A percentile compares a stretch with the other conserved stretches of the same genome.
Evolutionary conservation across 2,113 vertebrate species (phyloP).

Genomic region (Halichoerus grypus): DNA sequence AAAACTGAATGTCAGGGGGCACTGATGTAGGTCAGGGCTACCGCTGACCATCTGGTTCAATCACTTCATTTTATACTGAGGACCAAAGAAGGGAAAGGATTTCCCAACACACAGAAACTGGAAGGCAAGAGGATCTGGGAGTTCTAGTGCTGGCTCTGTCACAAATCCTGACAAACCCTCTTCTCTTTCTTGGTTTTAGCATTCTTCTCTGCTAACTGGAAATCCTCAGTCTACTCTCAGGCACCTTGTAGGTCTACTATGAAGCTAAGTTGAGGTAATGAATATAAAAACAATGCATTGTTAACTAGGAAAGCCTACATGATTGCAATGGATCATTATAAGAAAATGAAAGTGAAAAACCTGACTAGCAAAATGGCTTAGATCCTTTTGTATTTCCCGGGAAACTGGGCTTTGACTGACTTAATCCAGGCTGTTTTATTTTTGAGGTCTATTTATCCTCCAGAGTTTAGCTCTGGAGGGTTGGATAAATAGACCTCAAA

Average conservation of each 20-base stretch:
- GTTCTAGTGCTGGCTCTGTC: neutral
- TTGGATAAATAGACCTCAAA: too few species aligned
- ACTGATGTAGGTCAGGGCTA: neutral
- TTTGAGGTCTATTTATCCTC: neutral
- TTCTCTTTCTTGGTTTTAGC: neutral
- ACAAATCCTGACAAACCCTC: neutral
- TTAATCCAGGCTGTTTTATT: slow-evolving; percentile 9
- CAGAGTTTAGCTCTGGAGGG: neutral
- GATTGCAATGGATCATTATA: neutral
- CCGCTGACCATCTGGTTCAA: neutral
- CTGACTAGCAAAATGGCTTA: neutral
- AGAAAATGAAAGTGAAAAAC: neutral
- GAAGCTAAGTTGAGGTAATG: neutral
- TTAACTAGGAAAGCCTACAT: neutral
- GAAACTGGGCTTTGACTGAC: neutral
- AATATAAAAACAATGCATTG: neutral
- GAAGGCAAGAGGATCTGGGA: neutral
- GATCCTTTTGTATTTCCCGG: slow-evolving; percentile 19
- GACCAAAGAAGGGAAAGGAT: neutral
- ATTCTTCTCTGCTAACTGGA: neutral
- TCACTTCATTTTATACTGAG: neutral
- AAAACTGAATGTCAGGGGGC: neutral
- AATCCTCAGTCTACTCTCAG: neutral
- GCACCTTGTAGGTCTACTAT: neutral
- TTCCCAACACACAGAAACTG: neutral